These are phyloP conservation scores for Ancistrus triradiatus DNA, from an alignment of 2,113 vertebrate species.

Conservation along the genomic window DNA sequence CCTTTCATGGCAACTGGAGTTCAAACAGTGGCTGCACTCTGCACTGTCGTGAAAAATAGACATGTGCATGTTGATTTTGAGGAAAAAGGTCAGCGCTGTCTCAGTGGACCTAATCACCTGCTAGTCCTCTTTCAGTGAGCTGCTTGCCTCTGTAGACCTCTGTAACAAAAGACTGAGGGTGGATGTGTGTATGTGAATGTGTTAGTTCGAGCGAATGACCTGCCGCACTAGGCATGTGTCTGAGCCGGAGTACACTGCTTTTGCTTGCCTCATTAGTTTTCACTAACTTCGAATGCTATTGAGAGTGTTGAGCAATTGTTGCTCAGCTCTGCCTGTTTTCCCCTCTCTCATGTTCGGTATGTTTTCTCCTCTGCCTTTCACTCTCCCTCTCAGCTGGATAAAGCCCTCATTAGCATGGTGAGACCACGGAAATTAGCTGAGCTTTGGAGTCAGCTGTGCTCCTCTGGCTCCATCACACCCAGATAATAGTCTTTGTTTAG, in stretches of 20 bases:
- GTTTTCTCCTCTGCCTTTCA: slow-evolving; percentile 32
- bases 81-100: slow-evolving; percentile 70
- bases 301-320: slow-evolving; percentile 29
- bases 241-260: slow-evolving; percentile 23
- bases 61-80: slow-evolving; percentile 53
- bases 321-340: neutral
- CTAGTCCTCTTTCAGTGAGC: slow-evolving; percentile 57
- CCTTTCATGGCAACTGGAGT: slow-evolving; percentile 66
- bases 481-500: slow-evolving; percentile 73
- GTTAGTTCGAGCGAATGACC: slow-evolving; percentile 26
- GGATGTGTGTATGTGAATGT: neutral
- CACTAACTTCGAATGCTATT: slow-evolving; percentile 4
- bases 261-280: slow-evolving; percentile 39
- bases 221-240: slow-evolving; percentile 3
- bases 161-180: slow-evolving; percentile 17
- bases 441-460: slow-evolving; percentile 10
- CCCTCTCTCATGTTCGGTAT: neutral
- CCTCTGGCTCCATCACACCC: slow-evolving; percentile 51
- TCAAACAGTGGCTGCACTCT: slow-evolving; percentile 47
- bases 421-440: slow-evolving; percentile 57
- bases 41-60: slow-evolving; percentile 62
- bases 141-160: slow-evolving; percentile 52
- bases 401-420: slow-evolving; percentile 55
- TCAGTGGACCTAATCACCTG: slow-evolving; percentile 68
- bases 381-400: slow-evolving; percentile 33